phyloP scores from a whole-genome alignment of 2,797 vertebrate species.

The Vipera latastei region DNA sequence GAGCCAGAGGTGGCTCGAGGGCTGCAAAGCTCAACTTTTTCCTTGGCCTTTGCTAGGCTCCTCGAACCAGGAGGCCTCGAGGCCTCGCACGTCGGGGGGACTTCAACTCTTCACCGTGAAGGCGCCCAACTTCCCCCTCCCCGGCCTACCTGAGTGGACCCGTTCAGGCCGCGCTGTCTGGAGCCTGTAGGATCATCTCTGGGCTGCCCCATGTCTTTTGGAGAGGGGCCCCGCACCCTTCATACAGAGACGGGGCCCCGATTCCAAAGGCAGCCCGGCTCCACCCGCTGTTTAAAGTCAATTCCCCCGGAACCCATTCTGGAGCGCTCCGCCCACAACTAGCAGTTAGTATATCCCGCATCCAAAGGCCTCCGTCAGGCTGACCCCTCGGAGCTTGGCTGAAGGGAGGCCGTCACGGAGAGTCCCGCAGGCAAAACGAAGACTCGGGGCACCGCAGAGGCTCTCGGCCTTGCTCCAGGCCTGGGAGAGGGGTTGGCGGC shows the following conservation, averaged over 20 bases:
- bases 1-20: neutral
- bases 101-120: neutral
- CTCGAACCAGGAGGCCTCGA: neutral
- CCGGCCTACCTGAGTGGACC: neutral
- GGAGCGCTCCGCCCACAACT: neutral
- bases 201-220: neutral
- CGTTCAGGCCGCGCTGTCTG: neutral
- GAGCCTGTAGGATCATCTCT: neutral
- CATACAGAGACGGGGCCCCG: neutral
- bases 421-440: conserved; percentile 14
- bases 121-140: too few species aligned
- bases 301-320: neutral
- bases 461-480: conserved; percentile 3
- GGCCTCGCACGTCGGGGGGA: neutral
- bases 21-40: neutral
- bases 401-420: conserved; percentile 4
- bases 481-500: neutral
- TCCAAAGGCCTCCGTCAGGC: neutral
- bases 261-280: neutral
- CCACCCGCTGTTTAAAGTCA: neutral
- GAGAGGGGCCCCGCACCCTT: neutral
- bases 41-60: neutral
- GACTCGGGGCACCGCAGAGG: neutral
- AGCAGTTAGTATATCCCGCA: neutral
- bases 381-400: neutral